Conservation (phyloP, 2,113 vertebrate species). For the Progne subis region DNA sequence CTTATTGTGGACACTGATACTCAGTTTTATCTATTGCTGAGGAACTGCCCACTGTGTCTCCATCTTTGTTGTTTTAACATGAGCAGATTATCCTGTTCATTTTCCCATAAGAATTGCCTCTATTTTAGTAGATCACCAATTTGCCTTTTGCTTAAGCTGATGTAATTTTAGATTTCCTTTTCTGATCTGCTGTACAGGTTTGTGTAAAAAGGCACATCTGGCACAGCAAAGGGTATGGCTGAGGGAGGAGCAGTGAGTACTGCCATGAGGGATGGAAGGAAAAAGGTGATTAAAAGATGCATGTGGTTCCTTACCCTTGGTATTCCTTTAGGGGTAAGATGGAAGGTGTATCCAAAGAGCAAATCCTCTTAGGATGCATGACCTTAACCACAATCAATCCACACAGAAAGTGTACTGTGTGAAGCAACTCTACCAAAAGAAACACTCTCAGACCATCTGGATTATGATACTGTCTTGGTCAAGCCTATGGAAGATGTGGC, state of each 20-base stretch:
- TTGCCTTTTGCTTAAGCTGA: not conserved
- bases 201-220: not conserved
- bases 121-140: not conserved
- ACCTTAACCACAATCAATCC: conserved; percentile 71
- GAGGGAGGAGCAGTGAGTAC: not conserved
- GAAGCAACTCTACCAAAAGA: conserved; percentile 78
- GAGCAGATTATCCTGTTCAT: not conserved
- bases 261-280: not conserved
- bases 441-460: conserved; percentile 74
- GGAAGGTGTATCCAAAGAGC: conserved; percentile 75
- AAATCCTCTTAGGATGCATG: conserved; percentile 79
- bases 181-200: fast-evolving
- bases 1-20: not conserved
- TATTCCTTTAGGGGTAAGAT: conserved; percentile 69
- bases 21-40: not conserved
- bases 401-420: conserved; percentile 68
- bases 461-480: conserved; percentile 78
- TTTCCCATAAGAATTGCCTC: not conserved
- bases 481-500: conserved; percentile 69
- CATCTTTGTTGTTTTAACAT: not conserved
- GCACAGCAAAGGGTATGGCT: not conserved
- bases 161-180: not conserved
- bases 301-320: not conserved
- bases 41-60: not conserved
- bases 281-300: not conserved